phyloP scores from a whole-genome alignment of 2,888 invertebrate genomes.

The Muscina levida region DNA sequence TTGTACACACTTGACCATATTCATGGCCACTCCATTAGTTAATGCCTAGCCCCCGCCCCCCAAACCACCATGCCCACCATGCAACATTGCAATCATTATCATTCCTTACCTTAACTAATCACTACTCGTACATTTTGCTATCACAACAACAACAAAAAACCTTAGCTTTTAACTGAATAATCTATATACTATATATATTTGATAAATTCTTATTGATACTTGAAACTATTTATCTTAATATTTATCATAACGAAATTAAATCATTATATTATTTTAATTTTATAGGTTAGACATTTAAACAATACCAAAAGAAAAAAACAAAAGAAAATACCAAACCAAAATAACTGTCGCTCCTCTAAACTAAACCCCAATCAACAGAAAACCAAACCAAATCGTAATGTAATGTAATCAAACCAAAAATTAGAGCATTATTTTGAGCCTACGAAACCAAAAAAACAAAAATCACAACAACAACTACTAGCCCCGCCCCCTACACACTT shows the following conservation, averaged over 20 bases:
- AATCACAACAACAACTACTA: too few species aligned
- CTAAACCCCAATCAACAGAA: not conserved
- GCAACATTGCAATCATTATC: not conserved
- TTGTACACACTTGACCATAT: too few species aligned
- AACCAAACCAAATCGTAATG: too few species aligned
- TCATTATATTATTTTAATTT: constrained; percentile 54
- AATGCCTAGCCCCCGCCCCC: not conserved
- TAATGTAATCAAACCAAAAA: constrained; percentile 29
- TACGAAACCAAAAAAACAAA: constrained; percentile 40
- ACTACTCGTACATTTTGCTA: constrained; percentile 25
- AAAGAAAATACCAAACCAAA: not conserved
- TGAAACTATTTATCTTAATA: constrained; percentile 30
- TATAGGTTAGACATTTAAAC: constrained; percentile 62
- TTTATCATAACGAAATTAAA: constrained; percentile 48
- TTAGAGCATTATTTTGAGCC: constrained; percentile 1
- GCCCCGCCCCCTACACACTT: too few species aligned
- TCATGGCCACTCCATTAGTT: not conserved
- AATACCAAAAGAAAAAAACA: constrained; percentile 33
- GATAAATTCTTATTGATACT: constrained; percentile 16
- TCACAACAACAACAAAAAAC: not conserved
- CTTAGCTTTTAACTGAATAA: constrained; percentile 27
- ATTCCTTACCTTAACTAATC: not conserved
- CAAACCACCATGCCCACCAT: not conserved
- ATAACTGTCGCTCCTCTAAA: constrained; percentile 34
- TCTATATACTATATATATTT: constrained; percentile 25